Base-by-base conservation (phyloP, 30 jellyfish, hydroid and myxozoan species). In the Aurelia coerulea region DNA sequence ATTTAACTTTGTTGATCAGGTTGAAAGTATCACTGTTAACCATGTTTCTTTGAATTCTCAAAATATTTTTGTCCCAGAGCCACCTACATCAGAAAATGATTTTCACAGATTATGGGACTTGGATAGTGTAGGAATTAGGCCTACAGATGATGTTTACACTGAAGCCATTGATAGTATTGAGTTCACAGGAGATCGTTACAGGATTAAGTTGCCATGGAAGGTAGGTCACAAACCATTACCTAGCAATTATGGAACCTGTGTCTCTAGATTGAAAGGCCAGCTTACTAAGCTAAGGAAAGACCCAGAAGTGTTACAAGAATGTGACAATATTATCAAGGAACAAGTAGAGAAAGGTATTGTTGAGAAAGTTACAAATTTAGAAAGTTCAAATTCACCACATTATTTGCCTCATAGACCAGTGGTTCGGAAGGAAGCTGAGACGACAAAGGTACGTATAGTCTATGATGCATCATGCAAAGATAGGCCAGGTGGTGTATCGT, bases 371-470 rank as follows among this genome's bases (percentile, higher is more conserved):
- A 19, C 3, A 19, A 29, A 37, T 15, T 58, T 58, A 18, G 29
- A 13, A 18, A 58, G 68, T 58, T 15, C 68, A 58, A 18, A 58
- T 15, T 13, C 46, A 37, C 46, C 46, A 37, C 46, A 37, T 37
- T 37, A 37, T 37, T 37, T 37, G 46, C 46, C 46, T 37, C 46
- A 17, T 69, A 53, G 41, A 49, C 16, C 62, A 7, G 91, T 68
- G 1, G 80, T 81, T 46, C 68, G 91, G 16, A 76, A 59, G 34
- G 49, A 77, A 19, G 88, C 88, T 1, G 85, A 75, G 59, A 75
- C 85, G 19, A 75, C 85, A 16, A 75, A 75, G 70, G 73, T 75
- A 9, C 54, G 85, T 29, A 60, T 75, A 18, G 85, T 75, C 34
- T 75, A 51, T 49, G 85, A 75, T 41, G 85, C 85, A 13, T 75